Conservation (phyloP, 2,113 vertebrate species). For the Capreolus pygargus region DNA sequence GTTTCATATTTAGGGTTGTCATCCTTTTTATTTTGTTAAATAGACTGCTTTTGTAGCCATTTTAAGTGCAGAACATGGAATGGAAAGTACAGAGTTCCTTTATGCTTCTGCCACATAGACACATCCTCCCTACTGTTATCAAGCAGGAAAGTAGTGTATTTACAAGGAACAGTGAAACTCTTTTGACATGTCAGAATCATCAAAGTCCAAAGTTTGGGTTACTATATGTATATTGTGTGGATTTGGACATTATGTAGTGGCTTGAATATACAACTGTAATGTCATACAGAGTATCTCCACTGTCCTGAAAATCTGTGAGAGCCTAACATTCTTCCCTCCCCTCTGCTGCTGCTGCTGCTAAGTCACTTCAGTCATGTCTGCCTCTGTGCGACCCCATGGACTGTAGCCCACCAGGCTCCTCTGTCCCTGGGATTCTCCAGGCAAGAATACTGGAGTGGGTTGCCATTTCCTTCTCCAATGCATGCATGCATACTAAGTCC, state of each 20-base stretch:
- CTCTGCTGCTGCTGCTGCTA: too few relatives aligned
- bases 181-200: background rate
- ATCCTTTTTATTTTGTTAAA: background rate
- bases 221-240: background rate
- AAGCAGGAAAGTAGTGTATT: background rate
- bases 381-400: too few relatives aligned
- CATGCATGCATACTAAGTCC: too few relatives aligned
- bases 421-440: too few relatives aligned
- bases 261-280: background rate
- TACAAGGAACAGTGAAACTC: background rate
- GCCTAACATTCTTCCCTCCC: background rate
- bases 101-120: background rate
- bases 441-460: too few relatives aligned
- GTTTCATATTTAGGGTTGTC: background rate
- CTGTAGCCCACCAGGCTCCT: too few relatives aligned
- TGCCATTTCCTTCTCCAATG: too few relatives aligned
- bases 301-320: background rate
- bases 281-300: background rate
- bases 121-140: background rate
- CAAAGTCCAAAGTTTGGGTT: background rate
- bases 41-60: background rate
- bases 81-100: background rate
- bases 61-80: background rate
- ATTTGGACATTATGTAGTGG: background rate
- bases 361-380: too few relatives aligned